A percentile compares a stretch with the other conserved stretches of the same genome.
Evolutionary conservation across 2,888 invertebrate genomes (phyloP).

Genomic region (Sycophila texana): DNA sequence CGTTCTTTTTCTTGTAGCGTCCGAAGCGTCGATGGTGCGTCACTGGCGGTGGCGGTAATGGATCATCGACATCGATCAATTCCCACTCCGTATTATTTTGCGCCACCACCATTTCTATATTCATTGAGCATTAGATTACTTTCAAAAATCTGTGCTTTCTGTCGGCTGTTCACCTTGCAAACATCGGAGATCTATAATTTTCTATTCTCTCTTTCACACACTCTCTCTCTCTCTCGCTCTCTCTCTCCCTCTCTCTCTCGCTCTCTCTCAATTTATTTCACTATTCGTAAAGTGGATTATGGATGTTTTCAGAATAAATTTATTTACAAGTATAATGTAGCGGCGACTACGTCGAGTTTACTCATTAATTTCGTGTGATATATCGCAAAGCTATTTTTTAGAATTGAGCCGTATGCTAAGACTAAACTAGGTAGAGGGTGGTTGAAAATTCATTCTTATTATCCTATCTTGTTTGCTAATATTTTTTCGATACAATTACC

Average conservation of each 20-base stretch:
- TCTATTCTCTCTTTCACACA: no score
- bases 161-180: background rate
- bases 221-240: slow-evolving; percentile 4
- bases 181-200: background rate
- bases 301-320: slow-evolving; percentile 44
- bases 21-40: slow-evolving; percentile 69
- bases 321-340: slow-evolving; percentile 44
- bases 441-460: slow-evolving; percentile 54
- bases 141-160: slow-evolving; percentile 26
- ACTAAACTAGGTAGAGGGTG: slow-evolving; percentile 53
- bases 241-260: background rate
- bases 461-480: slow-evolving; percentile 39
- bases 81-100: slow-evolving; percentile 74
- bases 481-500: slow-evolving; percentile 51
- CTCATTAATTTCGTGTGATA: slow-evolving; percentile 30
- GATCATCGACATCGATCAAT: slow-evolving; percentile 56
- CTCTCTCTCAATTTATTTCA: background rate
- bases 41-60: slow-evolving; percentile 60
- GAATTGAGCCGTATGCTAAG: slow-evolving; percentile 43
- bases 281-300: slow-evolving; percentile 1
- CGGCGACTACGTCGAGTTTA: slow-evolving; percentile 36
- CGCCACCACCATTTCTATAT: slow-evolving; percentile 66
- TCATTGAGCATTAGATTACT: slow-evolving; percentile 49
- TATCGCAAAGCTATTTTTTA: slow-evolving; percentile 35
- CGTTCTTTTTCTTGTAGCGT: slow-evolving; percentile 75